Percentiles rank a stretch among this genome's conserved stretches.
Conservation (phyloP, 2,113 vertebrate species). For the Silurus meridionalis region DNA sequence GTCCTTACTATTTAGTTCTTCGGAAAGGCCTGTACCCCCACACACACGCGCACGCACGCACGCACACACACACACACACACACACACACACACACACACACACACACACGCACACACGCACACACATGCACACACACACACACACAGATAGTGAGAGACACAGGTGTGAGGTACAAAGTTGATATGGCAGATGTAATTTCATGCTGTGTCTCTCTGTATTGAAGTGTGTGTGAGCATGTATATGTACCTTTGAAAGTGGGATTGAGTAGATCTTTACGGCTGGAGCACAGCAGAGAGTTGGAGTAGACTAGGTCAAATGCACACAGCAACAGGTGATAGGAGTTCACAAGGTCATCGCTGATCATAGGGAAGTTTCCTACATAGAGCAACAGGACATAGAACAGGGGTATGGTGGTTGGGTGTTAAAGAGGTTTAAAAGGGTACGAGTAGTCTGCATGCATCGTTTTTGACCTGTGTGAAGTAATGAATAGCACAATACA, state of each 20-base stretch:
- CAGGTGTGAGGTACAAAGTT: slow-evolving; percentile 1
- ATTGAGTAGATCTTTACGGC: slow-evolving; percentile 88
- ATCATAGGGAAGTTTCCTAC: slow-evolving; percentile 96
- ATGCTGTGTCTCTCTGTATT: neutral
- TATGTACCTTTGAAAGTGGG: slow-evolving; percentile 82
- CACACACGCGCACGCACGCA: neutral
- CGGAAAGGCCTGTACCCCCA: slow-evolving; percentile 77
- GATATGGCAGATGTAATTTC: slow-evolving; percentile 16
- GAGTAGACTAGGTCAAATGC: slow-evolving; percentile 89
- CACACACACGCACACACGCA: slow-evolving; percentile 21
- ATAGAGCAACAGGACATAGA: neutral
- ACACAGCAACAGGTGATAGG: slow-evolving; percentile 90
- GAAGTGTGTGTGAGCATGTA: neutral
- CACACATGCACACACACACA: slow-evolving; percentile 10
- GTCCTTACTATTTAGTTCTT: slow-evolving; percentile 85
- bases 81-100: slow-evolving; percentile 26
- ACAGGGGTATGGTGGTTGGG: neutral
- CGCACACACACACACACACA: slow-evolving; percentile 13
- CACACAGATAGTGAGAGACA: neutral
- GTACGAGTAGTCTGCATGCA: neutral
- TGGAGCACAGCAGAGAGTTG: slow-evolving; percentile 85
- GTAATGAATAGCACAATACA: neutral
- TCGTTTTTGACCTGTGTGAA: neutral
- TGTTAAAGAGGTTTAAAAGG: neutral
- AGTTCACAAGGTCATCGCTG: slow-evolving; percentile 95